Percentiles rank a stretch among this genome's conserved stretches.
These are phyloP conservation scores for Tauraco hartlaubi DNA, from an alignment of 2,797 vertebrate genomes.

Conservation along the genomic window DNA sequence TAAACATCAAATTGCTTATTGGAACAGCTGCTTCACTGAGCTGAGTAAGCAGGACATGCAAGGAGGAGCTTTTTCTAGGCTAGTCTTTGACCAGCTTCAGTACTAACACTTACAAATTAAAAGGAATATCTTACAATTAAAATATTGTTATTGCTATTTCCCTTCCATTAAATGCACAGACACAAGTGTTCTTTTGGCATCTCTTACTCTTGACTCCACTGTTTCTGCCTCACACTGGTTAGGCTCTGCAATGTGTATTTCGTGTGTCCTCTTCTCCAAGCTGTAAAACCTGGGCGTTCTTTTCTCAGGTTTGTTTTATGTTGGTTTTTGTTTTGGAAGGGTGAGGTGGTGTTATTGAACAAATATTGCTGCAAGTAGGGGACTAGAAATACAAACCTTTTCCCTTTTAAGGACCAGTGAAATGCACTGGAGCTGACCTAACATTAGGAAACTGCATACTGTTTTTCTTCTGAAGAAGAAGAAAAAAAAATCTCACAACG, in stretches of 20 bases:
- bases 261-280: background rate
- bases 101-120: background rate
- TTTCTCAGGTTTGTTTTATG: background rate
- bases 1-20: slow-evolving; percentile 77
- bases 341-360: background rate
- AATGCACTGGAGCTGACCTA: background rate
- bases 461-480: background rate
- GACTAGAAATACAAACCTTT: background rate
- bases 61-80: slow-evolving; percentile 33
- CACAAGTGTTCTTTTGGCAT: background rate
- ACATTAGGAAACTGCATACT: background rate
- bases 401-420: background rate
- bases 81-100: slow-evolving; percentile 6
- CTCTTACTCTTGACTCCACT: background rate
- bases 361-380: background rate
- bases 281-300: background rate
- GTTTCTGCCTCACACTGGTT: background rate
- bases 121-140: background rate
- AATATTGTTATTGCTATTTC: background rate
- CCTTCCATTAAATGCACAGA: background rate
- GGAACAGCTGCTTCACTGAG: slow-evolving; percentile 76
- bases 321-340: background rate
- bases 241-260: background rate
- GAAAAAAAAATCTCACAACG: background rate
- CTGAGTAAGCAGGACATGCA: slow-evolving; percentile 78